Conservation (phyloP, 2,888 invertebrate genomes). For the Machimus rusticus region DNA sequence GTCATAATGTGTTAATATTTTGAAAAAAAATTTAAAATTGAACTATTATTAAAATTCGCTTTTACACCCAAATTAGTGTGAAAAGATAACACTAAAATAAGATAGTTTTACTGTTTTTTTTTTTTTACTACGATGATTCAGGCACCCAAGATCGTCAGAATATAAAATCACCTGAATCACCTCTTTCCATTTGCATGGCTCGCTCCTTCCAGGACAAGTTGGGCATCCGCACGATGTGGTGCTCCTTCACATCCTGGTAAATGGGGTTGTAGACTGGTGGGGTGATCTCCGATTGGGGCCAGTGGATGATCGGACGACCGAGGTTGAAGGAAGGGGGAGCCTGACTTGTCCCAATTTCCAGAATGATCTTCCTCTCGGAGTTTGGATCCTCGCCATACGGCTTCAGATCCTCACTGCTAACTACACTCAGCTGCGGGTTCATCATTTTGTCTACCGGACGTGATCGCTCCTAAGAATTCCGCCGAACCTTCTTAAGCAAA, state of each 20-base stretch:
- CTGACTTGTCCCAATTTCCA: conserved; percentile 63
- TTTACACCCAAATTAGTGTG: background rate
- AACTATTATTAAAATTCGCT: background rate
- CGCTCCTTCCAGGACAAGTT: conserved; percentile 66
- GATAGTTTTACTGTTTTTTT: background rate
- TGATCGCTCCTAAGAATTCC: background rate
- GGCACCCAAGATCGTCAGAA: background rate
- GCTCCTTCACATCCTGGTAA: conserved; percentile 43
- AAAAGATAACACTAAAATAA: background rate
- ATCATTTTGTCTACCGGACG: background rate
- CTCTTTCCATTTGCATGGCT: conserved; percentile 70
- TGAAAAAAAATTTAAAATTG: background rate
- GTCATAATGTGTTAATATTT: conserved; percentile 46
- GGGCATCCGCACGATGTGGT: conserved; percentile 22
- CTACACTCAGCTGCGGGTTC: conserved; percentile 38
- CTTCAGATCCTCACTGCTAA: conserved; percentile 54
- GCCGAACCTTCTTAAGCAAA: background rate
- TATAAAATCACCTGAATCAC: conserved; percentile 54
- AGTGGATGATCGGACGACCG: conserved; percentile 2
- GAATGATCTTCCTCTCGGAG: conserved; percentile 63
- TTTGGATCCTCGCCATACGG: conserved; percentile 58
- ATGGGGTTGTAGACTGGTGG: conserved; percentile 41
- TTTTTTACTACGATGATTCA: background rate
- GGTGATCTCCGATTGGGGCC: conserved; percentile 41
- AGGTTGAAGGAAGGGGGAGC: background rate